Percentiles rank a stretch among this genome's conserved stretches.
phyloP scores from a whole-genome alignment of 2,888 invertebrate species.

The Lymantria monacha region DNA sequence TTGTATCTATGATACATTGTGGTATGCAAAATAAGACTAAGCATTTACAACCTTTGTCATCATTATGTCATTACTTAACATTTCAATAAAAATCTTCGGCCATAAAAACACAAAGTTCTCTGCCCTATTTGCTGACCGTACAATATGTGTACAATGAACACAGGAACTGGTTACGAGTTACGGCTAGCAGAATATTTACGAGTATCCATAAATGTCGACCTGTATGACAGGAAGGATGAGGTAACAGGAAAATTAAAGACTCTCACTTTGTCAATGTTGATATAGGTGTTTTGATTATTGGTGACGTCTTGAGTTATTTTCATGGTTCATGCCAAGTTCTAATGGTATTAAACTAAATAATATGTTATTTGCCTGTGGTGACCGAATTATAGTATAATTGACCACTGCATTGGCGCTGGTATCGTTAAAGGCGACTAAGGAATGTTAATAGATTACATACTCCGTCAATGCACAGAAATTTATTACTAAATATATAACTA shows the following conservation, averaged over 20 bases:
- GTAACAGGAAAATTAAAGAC: slow-evolving; percentile 29
- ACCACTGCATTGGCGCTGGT: too few relatives aligned
- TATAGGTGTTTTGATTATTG: not conserved
- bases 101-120: not conserved
- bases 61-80: not conserved
- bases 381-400: too few relatives aligned
- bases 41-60: not conserved
- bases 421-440: too few relatives aligned
- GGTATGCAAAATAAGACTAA: not conserved
- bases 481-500: too few relatives aligned
- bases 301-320: not conserved
- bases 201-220: slow-evolving; percentile 36
- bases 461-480: too few relatives aligned
- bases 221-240: slow-evolving; percentile 25
- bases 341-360: too few relatives aligned
- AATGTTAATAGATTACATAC: too few relatives aligned
- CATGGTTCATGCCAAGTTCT: not conserved
- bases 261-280: slow-evolving; percentile 18
- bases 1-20: too few relatives aligned
- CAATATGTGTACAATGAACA: slow-evolving; percentile 8
- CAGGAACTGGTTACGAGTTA: slow-evolving; percentile 12
- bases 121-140: slow-evolving; percentile 2
- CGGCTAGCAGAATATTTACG: slow-evolving; percentile 29
- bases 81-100: not conserved
- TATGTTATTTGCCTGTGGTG: too few relatives aligned